Base-by-base conservation (phyloP, 2,797 vertebrate species). In the Apogon hyalosoma region DNA sequence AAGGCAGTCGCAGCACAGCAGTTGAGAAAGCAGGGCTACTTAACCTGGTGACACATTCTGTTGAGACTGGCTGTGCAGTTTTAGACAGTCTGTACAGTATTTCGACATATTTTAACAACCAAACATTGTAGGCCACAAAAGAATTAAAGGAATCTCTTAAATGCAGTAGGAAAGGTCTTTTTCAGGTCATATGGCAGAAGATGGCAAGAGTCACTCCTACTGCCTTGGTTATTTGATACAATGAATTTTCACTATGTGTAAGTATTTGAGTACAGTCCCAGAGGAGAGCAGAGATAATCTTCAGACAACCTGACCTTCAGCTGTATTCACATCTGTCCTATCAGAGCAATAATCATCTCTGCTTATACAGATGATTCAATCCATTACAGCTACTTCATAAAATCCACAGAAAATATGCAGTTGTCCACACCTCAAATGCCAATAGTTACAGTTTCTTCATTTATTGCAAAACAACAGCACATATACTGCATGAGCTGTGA, bases 1-100 rank as follows among this genome's bases (percentile, higher is more conserved):
- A 64, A 42, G 2, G 12, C 28, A 55, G 45, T 81, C 50, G 69
- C 36, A 65, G 50, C 6, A 52, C 42, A 50, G 61, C 41, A 41
- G 59, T 83, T 75, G 21, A 73, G 61, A 68, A 80, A 79, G 68
- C 63, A 6, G 45, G 66, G 73, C 69, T 79, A 24, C 71, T 77
- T 66, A 67, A 80, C 65, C 63, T 50, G 45, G 39, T 66, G 63
- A 79, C 58, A 61, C 42, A 19, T 53, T 62, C 70, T 73, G 79
- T 72, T 69, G 56, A 75, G 67, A 64, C 64, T 31, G 49, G 52
- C 45, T 59, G 14, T 54, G 9, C 45, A 45, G 42, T 42, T 73
- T 63, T 16, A 42, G 57, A 10, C 40, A 16, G 42, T 65, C 51
- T 54, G 11, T 33, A n/a, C 10, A 14, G n/a, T 12, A 11, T 45